Conservation (phyloP, 2,797 vertebrate genomes). For the Melopsittacus undulatus region DNA sequence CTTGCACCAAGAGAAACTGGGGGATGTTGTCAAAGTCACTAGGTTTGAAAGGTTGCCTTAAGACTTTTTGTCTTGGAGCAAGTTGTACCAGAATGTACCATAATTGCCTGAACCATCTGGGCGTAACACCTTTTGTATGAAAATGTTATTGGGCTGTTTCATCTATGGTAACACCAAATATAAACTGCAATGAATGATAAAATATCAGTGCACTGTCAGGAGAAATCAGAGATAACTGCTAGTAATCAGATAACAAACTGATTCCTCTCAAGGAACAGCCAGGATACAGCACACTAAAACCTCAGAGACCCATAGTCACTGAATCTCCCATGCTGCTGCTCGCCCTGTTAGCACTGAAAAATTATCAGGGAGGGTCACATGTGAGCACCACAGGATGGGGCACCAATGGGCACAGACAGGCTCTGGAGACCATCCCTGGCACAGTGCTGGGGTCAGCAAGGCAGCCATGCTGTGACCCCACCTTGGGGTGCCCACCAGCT, state of each 20-base stretch:
- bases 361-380: not conserved
- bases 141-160: not conserved
- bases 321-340: rapidly evolving
- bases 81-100: not conserved
- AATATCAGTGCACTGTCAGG: not conserved
- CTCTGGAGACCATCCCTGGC: not conserved
- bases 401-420: not conserved
- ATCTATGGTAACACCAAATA: not conserved
- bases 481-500: not conserved
- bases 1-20: not conserved
- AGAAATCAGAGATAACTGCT: not conserved
- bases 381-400: not conserved
- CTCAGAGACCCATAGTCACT: rapidly evolving
- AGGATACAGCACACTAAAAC: not conserved
- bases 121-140: not conserved
- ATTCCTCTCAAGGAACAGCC: not conserved
- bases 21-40: not conserved
- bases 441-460: not conserved
- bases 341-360: not conserved
- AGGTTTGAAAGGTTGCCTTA: not conserved
- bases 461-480: not conserved
- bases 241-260: not conserved
- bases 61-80: not conserved
- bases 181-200: not conserved
- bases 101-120: not conserved